These are phyloP conservation scores for Mythimna vitellina DNA, from an alignment of 2,888 invertebrate genomes.

Conservation along the genomic window DNA sequence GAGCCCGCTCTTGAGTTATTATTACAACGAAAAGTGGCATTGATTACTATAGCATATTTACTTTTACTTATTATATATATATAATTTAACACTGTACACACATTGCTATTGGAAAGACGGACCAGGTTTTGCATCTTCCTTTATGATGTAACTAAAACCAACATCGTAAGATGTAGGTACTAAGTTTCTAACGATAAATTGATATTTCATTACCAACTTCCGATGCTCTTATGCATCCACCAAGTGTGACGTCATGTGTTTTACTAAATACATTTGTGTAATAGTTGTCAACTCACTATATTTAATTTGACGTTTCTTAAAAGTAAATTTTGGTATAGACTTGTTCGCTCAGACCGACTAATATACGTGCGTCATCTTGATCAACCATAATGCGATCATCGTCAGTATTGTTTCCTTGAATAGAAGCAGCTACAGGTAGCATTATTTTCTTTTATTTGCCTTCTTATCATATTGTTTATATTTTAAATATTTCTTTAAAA, in stretches of 20 bases:
- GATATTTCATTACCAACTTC: neutral
- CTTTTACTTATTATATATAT: no score
- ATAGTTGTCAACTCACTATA: slow-evolving; percentile 21
- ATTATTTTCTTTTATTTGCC: neutral
- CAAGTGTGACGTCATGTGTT: neutral
- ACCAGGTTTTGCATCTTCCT: no score
- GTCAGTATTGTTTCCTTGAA: neutral
- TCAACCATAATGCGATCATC: neutral
- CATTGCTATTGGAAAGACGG: no score
- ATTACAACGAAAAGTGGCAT: no score
- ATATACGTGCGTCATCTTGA: neutral
- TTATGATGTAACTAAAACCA: neutral
- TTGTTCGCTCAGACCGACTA: neutral
- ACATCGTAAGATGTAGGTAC: neutral
- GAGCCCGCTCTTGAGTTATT: no score
- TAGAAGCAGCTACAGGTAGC: neutral
- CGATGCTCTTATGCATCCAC: neutral
- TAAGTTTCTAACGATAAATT: neutral
- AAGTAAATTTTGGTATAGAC: neutral
- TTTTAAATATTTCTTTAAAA: no score
- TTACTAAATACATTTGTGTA: neutral
- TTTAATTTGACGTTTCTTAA: slow-evolving; percentile 21
- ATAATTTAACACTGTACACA: no score
- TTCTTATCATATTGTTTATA: no score
- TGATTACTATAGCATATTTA: no score